phyloP scores from a whole-genome alignment of 2,888 invertebrate species.

The Philopedon plagiatum region DNA sequence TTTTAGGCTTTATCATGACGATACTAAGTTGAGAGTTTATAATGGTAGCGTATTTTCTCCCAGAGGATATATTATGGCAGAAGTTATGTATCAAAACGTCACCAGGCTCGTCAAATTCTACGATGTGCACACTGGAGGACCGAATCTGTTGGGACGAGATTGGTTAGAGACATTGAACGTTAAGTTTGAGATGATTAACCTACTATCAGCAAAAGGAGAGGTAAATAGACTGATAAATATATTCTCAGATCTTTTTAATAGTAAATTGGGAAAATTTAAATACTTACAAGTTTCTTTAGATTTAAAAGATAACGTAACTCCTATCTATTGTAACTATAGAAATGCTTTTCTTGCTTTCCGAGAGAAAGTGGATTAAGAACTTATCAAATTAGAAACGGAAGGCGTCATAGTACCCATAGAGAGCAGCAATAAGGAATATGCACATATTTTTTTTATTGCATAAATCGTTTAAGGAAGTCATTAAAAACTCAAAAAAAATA shows the following conservation, averaged over 20 bases:
- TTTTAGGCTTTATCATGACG: not conserved
- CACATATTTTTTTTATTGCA: no score
- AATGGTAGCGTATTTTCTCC: not conserved
- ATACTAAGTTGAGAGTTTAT: not conserved
- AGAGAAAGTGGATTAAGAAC: no score
- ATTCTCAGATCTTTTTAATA: not conserved
- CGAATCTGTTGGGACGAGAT: not conserved
- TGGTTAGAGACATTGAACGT: not conserved
- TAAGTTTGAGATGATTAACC: not conserved
- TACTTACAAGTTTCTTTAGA: not conserved
- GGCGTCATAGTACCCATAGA: no score
- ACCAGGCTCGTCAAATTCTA: not conserved
- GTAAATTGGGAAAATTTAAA: not conserved
- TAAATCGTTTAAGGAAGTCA: no score
- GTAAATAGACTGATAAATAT: not conserved
- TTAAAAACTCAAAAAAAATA: no score
- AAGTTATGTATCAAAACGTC: not conserved
- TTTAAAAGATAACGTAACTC: not conserved
- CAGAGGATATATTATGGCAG: not conserved
- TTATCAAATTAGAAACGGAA: no score
- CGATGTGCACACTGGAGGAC: not conserved
- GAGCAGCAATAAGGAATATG: no score
- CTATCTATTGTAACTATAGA: not conserved
- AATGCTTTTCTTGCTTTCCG: constrained; percentile 1
- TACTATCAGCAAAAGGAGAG: not conserved